Base-by-base conservation (phyloP, 2,888 invertebrate species). In the Spilarctia lutea region DNA sequence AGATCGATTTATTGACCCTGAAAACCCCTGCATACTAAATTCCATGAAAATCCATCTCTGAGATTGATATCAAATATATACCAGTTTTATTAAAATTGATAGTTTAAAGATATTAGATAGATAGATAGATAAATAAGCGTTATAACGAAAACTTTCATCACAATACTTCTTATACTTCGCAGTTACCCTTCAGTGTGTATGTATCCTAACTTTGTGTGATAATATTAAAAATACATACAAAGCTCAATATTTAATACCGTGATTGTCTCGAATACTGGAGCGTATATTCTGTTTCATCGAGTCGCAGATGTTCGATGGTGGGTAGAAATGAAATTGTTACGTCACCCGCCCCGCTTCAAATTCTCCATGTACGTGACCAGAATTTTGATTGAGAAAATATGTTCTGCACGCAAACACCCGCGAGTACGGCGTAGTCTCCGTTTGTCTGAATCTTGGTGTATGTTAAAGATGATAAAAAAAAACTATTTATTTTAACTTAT, bases 261-360 rank as follows among this genome's bases (percentile, higher is more conserved):
- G 71, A 75, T 71, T 71, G 63, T 68, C 60, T 71, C 63, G 68
- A 75, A 70, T 65, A 75, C 71, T 70, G 66, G 35, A 69, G 60
- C 52, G 65, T 68, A 79, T 78, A 81, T 84, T 81, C 84, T 83
- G 83, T 85, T 83, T 85, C 75, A 68, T 63, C 70, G 79, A 76
- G 79, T 81, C 80, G 71, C 76, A 82, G 80, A 82, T 81, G 81
- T 81, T 84, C 82, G 78, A 88, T 81, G 78, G 83, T 80, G 81
- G 79, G 82, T 82, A 78, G 82, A 86, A 88, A 88, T 84, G 83
- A 83, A 84, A 84, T 83, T 84, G 78, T 80, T 66, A 71, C 74
- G 83, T 83, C 83, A 81, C 74, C 67, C 79, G 79, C 65, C 70
- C 68, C 73, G 75, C 77, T 84, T 84, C 81, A 81, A 85, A 85